Percentiles rank a stretch among this genome's conserved stretches.
Evolutionary conservation across 2,888 invertebrate genomes (phyloP).

Genomic region (Tenthredo notha): DNA sequence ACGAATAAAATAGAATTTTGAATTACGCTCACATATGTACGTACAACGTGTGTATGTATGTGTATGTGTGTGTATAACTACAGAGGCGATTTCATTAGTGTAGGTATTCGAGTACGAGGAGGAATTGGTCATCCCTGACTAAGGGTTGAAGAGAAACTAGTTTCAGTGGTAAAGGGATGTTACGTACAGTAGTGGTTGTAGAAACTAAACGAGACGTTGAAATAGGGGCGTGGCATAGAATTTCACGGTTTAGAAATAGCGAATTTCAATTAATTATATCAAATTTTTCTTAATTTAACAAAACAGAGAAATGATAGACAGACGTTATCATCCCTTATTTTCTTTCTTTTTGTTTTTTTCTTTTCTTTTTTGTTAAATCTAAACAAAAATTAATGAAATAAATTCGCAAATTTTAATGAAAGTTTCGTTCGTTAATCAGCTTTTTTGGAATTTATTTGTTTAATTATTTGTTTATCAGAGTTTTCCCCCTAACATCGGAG

Average conservation of each 20-base stretch:
- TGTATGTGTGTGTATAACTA: neutral
- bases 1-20: neutral
- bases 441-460: neutral
- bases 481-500: no score
- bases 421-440: neutral
- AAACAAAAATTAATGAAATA: no score
- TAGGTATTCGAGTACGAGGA: neutral
- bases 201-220: conserved; percentile 38
- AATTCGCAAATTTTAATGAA: no score
- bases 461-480: neutral
- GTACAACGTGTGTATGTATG: no score
- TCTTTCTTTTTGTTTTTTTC: no score
- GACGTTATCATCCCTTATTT: no score
- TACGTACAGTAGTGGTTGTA: neutral
- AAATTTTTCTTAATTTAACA: no score
- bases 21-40: no score
- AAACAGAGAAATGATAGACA: no score
- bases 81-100: neutral
- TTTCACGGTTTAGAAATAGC: neutral
- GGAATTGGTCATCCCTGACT: conserved; percentile 41
- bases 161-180: conserved; percentile 30
- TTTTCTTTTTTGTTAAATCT: no score
- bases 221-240: conserved; percentile 21
- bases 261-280: neutral
- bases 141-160: conserved; percentile 37